Conservation (phyloP, 2,888 invertebrate genomes). For the Allolobophora icterica region DNA sequence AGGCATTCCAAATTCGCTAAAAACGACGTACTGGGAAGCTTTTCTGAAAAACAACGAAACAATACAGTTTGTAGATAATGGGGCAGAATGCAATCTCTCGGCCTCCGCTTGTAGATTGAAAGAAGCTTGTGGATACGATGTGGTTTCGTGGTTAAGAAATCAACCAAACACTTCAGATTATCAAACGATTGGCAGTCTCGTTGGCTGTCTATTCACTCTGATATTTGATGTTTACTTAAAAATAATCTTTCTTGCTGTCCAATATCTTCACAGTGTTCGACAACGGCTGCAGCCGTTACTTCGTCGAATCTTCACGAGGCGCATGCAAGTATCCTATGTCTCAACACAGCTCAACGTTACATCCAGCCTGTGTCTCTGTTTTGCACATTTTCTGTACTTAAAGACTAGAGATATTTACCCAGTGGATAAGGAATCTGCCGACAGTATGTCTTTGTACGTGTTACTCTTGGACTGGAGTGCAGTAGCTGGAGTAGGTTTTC, state of each 20-base stretch:
- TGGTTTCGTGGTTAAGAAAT: background rate
- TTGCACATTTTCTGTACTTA: background rate
- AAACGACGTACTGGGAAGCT: background rate
- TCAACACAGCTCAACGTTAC: background rate
- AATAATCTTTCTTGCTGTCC: background rate
- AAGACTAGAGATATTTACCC: background rate
- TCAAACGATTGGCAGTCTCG: background rate
- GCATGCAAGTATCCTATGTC: background rate
- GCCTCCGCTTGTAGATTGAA: background rate
- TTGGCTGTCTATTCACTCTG: background rate
- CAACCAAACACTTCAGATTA: background rate
- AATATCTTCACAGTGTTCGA: background rate
- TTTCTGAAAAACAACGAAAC: too few relatives aligned
- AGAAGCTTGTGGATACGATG: background rate
- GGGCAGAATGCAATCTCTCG: background rate
- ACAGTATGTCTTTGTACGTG: background rate
- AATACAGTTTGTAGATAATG: background rate
- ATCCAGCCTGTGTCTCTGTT: background rate
- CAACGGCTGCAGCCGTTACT: background rate
- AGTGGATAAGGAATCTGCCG: background rate
- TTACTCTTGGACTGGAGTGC: background rate
- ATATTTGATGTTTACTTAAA: background rate
- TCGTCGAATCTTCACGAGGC: slow-evolving; percentile 24
- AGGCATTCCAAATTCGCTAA: background rate
- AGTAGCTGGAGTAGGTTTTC: background rate